Conservation (phyloP, 2,888 invertebrate species). For the Rotaria sp. region DNA sequence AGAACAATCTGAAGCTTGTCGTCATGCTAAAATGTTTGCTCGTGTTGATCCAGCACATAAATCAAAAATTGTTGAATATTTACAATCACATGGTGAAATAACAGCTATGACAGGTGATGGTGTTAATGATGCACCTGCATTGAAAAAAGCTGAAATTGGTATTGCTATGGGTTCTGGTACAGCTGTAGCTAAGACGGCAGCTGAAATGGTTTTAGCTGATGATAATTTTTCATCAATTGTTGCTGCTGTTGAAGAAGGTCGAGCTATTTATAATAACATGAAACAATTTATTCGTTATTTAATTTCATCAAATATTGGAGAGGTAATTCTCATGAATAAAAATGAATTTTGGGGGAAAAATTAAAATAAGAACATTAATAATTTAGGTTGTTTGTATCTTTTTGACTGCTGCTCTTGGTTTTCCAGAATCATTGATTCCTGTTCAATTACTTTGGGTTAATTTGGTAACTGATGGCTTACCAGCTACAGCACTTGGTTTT, state of each 20-base stretch:
- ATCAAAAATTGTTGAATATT: constrained; percentile 94
- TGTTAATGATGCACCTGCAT: constrained; percentile 98
- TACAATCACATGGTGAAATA: constrained; percentile 92
- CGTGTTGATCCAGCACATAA: constrained; percentile 98
- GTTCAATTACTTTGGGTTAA: constrained; percentile 99
- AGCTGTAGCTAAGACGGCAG: constrained; percentile 97
- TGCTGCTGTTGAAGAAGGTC: constrained; percentile 96
- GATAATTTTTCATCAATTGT: constrained; percentile 99
- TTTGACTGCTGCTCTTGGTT: constrained; percentile 96
- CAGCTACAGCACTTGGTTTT: constrained; percentile 98
- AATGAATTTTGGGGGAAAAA: constrained; percentile 50
- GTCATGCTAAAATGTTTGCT: constrained; percentile 80
- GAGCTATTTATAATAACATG: constrained; percentile 99
- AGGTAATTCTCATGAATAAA: constrained; percentile 61
- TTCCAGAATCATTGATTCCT: constrained; percentile 97
- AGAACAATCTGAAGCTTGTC: constrained; percentile 80
- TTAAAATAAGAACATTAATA: background rate
- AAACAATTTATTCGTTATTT: constrained; percentile 99
- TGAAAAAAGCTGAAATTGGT: constrained; percentile 75
- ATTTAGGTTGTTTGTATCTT: constrained; percentile 65
- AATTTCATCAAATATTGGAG: constrained; percentile 99
- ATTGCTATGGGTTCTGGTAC: constrained; percentile 99
- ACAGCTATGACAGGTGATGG: constrained; percentile 99
- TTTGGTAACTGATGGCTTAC: constrained; percentile 87
- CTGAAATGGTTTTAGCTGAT: constrained; percentile 98